These are phyloP conservation scores for Sminthurinus signatus DNA, from an alignment of 1,140 invertebrate genomes.

Conservation along the genomic window DNA sequence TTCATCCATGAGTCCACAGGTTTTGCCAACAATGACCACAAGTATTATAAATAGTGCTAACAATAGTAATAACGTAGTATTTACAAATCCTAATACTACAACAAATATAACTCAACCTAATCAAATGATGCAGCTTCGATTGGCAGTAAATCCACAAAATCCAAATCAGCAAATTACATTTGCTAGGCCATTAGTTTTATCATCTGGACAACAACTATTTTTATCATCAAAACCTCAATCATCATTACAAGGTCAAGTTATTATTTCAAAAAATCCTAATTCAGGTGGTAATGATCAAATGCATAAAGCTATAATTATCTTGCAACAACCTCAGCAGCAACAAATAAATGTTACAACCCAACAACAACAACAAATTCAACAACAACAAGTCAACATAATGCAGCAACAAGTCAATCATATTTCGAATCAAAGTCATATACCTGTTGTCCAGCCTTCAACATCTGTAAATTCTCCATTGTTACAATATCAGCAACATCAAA, in stretches of 20 bases:
- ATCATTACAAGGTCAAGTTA: slow-evolving; percentile 32
- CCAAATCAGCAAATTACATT: slow-evolving; percentile 35
- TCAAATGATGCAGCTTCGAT: slow-evolving; percentile 26
- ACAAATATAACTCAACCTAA: slow-evolving; percentile 2
- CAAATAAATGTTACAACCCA: not conserved
- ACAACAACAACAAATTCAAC: slow-evolving; percentile 43
- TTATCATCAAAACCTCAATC: slow-evolving; percentile 27
- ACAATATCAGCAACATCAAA: not conserved
- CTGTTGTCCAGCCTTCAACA: slow-evolving; percentile 18
- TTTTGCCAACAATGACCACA: not conserved
- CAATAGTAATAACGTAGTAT: slow-evolving; percentile 29
- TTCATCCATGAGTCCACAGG: too few species aligned
- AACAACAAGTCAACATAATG: too few species aligned
- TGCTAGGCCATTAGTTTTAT: slow-evolving; percentile 33
- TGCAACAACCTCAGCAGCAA: slow-evolving; percentile 42
- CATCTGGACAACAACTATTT: slow-evolving; percentile 35
- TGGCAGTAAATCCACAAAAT: slow-evolving; percentile 28
- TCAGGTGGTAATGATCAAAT: slow-evolving; percentile 28
- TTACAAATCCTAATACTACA: slow-evolving; percentile 14
- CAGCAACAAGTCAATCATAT: too few species aligned
- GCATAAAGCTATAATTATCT: slow-evolving; percentile 37
- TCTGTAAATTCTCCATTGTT: slow-evolving; percentile 45
- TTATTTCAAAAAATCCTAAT: slow-evolving; percentile 32
- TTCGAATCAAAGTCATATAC: not conserved
- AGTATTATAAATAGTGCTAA: not conserved